Percentiles rank a stretch among this genome's conserved stretches.
Evolutionary conservation across 2,113 vertebrate genomes (phyloP).

Genomic region (Rhinopomastus cyanomelas): DNA sequence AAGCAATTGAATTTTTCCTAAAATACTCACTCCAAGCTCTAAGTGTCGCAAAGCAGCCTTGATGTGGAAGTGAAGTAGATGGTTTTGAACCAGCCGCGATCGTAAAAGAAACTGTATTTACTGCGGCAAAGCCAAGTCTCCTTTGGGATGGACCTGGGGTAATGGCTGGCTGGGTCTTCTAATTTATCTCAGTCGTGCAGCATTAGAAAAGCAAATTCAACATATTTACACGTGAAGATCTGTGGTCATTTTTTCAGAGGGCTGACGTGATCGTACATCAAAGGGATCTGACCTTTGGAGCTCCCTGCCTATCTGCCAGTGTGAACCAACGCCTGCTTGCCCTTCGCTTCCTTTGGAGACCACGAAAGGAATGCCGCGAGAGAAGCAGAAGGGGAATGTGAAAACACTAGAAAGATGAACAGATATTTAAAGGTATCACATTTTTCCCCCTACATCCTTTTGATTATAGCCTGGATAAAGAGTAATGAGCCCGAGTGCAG

Average conservation of each 20-base stretch:
- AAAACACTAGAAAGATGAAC: not conserved
- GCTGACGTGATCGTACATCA: constrained; percentile 35
- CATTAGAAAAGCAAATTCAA: constrained; percentile 58
- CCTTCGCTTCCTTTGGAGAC: not conserved
- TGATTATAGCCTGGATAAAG: not conserved
- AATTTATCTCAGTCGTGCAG: constrained; percentile 50
- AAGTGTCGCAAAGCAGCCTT: not conserved
- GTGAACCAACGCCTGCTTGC: not conserved
- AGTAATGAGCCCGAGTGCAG: not conserved
- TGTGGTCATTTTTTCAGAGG: constrained; percentile 40
- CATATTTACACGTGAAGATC: constrained; percentile 53
- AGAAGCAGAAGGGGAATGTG: not conserved
- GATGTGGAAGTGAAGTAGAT: not conserved
- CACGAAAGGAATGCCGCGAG: not conserved
- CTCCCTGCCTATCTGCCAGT: not conserved
- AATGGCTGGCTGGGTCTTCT: constrained; percentile 31
- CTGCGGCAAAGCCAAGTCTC: not conserved
- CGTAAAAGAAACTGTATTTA: not conserved
- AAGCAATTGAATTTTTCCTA: not conserved
- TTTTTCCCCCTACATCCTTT: not conserved
- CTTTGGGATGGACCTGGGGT: constrained; percentile 15
- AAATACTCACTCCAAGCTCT: not conserved
- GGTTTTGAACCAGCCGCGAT: not conserved
- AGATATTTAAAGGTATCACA: not conserved
- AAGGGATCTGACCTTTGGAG: constrained; percentile 33